These are phyloP conservation scores for Philopotamus ludificatus DNA, from an alignment of 1,140 invertebrate species.

Conservation along the genomic window DNA sequence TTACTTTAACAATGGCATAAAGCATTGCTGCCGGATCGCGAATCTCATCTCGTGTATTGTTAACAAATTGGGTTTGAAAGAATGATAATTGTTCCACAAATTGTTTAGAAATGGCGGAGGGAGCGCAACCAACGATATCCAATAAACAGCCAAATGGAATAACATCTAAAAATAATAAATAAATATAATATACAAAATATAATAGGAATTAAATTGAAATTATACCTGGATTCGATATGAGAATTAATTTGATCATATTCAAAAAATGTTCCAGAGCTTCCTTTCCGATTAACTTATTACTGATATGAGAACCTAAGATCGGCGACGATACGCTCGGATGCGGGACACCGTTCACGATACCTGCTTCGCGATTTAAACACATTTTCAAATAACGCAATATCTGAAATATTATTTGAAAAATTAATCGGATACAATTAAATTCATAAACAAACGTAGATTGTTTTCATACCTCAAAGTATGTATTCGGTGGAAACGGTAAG, in stretches of 20 bases:
- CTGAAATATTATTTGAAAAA: conserved; percentile 47
- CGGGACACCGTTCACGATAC: conserved; percentile 50
- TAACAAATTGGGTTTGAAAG: conserved; percentile 62
- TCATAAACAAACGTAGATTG: not conserved
- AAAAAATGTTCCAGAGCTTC: conserved; percentile 64
- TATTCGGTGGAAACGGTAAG: conserved; percentile 64
- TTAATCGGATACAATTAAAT: conserved; percentile 4
- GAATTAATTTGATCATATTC: conserved; percentile 63
- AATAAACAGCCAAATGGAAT: conserved; percentile 69
- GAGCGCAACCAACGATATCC: conserved; percentile 70
- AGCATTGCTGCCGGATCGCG: conserved; percentile 67
- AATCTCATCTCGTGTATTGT: conserved; percentile 73
- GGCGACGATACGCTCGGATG: conserved; percentile 67
- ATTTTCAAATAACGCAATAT: conserved; percentile 75
- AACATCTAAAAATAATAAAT: conserved; percentile 52
- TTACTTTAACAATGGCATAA: conserved; percentile 65
- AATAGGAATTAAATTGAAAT: conserved; percentile 2
- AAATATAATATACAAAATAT: conserved; percentile 7
- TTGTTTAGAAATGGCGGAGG: conserved; percentile 59
- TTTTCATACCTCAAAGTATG: conserved; percentile 62
- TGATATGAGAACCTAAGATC: conserved; percentile 59
- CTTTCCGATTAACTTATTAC: conserved; percentile 50
- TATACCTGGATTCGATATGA: conserved; percentile 61
- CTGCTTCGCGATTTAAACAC: conserved; percentile 61
- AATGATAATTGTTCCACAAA: conserved; percentile 63